phyloP scores from a whole-genome alignment of 1,140 invertebrate species.

The Drusus annulatus region DNA sequence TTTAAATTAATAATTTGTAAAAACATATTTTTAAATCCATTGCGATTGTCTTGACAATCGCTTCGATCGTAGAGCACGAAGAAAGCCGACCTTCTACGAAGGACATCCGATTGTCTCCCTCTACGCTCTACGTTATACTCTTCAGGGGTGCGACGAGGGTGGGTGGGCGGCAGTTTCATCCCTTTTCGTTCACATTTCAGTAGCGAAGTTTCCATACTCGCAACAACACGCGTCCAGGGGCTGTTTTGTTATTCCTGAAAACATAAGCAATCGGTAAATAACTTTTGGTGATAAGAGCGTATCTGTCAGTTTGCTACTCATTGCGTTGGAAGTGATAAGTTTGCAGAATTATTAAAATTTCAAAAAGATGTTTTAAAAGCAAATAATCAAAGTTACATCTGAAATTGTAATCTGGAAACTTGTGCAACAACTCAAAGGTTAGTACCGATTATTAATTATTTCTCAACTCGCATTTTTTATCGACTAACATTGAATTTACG shows the following conservation, averaged over 20 bases:
- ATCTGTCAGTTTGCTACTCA: background rate
- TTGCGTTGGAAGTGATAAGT: background rate
- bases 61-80: background rate
- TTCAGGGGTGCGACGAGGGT: background rate
- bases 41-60: no score
- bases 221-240: conserved; percentile 44
- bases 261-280: no score
- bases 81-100: conserved; percentile 34
- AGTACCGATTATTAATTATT: no score
- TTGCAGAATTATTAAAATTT: background rate
- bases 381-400: no score
- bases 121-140: background rate
- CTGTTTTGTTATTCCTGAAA: background rate
- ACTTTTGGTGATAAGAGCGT: conserved; percentile 5
- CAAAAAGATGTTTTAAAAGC: no score
- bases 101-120: conserved; percentile 38
- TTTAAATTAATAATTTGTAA: no score
- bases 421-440: no score
- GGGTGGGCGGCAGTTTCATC: conserved; percentile 25
- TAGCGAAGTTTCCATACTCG: conserved; percentile 47
- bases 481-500: no score
- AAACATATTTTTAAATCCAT: no score
- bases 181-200: conserved; percentile 51
- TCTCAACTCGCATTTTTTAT: no score
- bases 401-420: no score